Percentiles rank a stretch among this genome's conserved stretches.
phyloP scores from a whole-genome alignment of 2,797 vertebrate species.

The Squalus acanthias region DNA sequence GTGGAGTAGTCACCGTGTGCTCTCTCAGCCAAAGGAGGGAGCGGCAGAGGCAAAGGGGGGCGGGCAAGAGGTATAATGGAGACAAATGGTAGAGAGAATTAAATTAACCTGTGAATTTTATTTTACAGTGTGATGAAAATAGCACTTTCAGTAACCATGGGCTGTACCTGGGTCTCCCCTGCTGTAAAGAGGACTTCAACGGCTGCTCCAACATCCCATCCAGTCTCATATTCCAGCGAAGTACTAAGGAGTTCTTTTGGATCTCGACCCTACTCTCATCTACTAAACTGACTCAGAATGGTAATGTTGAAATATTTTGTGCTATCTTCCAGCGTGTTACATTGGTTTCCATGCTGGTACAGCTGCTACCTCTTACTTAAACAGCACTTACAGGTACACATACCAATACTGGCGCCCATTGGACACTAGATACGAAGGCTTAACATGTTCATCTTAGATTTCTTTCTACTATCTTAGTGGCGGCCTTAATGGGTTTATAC shows the following conservation, averaged over 20 bases:
- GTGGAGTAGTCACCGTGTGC: not conserved
- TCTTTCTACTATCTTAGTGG: not conserved
- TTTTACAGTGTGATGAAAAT: slow-evolving; percentile 86
- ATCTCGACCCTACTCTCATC: slow-evolving; percentile 94
- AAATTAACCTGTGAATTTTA: slow-evolving; percentile 25
- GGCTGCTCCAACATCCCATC: slow-evolving; percentile 91
- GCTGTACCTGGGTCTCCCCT: slow-evolving; percentile 90
- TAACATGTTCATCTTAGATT: not conserved
- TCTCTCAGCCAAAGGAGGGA: not conserved
- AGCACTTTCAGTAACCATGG: slow-evolving; percentile 97
- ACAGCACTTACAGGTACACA: not conserved
- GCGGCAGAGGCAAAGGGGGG: too few relatives aligned
- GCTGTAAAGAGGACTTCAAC: slow-evolving; percentile 95
- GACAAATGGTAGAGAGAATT: not conserved
- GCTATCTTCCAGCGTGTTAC: not conserved
- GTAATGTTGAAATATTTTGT: slow-evolving; percentile 53
- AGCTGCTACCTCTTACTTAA: not conserved
- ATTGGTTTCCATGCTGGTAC: not conserved
- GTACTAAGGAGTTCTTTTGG: slow-evolving; percentile 92
- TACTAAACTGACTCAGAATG: slow-evolving; percentile 97
- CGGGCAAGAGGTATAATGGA: not conserved
- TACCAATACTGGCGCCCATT: not conserved
- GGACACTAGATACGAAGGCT: not conserved
- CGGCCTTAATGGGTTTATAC: not conserved
- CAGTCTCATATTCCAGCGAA: slow-evolving; percentile 94